Conservation (phyloP, 2,888 invertebrate genomes). For the Cheilosia vernalis region DNA sequence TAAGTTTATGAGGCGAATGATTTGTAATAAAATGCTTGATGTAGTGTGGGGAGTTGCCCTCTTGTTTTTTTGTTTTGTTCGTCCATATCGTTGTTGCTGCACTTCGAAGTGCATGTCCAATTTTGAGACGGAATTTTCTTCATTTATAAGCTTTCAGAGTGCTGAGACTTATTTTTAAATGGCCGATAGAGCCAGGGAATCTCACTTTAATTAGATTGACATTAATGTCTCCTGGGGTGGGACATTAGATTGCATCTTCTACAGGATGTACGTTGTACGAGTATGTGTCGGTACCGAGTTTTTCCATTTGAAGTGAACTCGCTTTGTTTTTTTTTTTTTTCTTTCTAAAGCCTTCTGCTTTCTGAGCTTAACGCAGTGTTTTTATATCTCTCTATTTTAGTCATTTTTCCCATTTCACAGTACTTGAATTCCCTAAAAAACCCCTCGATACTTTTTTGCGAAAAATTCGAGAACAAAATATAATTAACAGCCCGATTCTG, state of each 20-base stretch:
- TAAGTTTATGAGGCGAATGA: conserved; percentile 74
- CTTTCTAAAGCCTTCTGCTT: too few species aligned
- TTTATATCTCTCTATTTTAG: too few species aligned
- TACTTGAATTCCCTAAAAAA: too few species aligned
- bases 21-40: conserved; percentile 71
- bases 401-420: too few species aligned
- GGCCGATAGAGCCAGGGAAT: conserved; percentile 13
- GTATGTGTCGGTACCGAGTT: background rate
- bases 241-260: background rate
- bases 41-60: conserved; percentile 56
- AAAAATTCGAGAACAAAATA: too few species aligned
- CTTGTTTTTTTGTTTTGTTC: background rate
- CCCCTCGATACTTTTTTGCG: too few species aligned
- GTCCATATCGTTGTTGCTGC: conserved; percentile 5
- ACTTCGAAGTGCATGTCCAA: conserved; percentile 50
- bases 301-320: too few species aligned
- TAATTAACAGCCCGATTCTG: too few species aligned
- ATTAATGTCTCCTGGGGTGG: background rate
- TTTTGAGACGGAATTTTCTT: conserved; percentile 56
- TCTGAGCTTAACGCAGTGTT: too few species aligned
- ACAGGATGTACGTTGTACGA: background rate
- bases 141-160: conserved; percentile 60
- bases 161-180: conserved; percentile 52
- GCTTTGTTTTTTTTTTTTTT: too few species aligned
- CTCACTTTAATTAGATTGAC: conserved; percentile 43